Conservation (phyloP, 2,888 invertebrate genomes). For the Lingula anatina region DNA sequence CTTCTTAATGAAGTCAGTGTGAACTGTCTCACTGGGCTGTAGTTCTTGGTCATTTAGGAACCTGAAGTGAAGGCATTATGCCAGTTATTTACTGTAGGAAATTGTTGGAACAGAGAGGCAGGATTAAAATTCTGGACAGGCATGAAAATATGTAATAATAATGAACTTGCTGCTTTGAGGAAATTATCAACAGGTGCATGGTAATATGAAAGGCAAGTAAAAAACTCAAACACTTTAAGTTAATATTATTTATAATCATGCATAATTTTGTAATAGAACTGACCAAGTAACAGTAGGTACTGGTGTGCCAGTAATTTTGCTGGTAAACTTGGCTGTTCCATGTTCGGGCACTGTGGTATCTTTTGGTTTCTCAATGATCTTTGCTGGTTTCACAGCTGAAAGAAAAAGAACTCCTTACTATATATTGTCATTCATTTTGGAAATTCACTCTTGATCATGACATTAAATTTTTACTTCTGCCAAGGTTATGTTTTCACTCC, state of each 20-base stretch:
- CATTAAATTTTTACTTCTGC: neutral
- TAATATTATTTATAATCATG: neutral
- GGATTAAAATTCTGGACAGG: neutral
- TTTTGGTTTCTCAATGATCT: constrained; percentile 35
- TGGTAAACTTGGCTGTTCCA: constrained; percentile 58
- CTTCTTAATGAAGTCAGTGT: constrained; percentile 33
- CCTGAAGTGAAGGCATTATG: constrained; percentile 23
- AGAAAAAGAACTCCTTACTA: constrained; percentile 5
- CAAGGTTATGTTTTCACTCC: too few species aligned
- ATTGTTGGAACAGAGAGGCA: neutral
- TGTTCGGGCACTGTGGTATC: constrained; percentile 43
- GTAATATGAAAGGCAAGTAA: too few species aligned
- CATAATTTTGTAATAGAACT: constrained; percentile 6
- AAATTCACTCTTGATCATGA: neutral
- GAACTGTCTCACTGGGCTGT: constrained; percentile 31
- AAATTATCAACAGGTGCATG: too few species aligned
- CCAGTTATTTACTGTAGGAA: constrained; percentile 5
- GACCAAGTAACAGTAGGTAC: constrained; percentile 80
- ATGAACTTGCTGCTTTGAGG: too few species aligned
- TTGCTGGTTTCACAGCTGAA: constrained; percentile 47
- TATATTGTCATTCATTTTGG: neutral
- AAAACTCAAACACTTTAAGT: neutral
- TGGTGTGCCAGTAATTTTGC: constrained; percentile 86
- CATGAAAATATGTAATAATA: neutral
- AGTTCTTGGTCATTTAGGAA: constrained; percentile 42